Evolutionary conservation across 2,113 vertebrate species (phyloP).

Genomic region (Oreamnos americanus): DNA sequence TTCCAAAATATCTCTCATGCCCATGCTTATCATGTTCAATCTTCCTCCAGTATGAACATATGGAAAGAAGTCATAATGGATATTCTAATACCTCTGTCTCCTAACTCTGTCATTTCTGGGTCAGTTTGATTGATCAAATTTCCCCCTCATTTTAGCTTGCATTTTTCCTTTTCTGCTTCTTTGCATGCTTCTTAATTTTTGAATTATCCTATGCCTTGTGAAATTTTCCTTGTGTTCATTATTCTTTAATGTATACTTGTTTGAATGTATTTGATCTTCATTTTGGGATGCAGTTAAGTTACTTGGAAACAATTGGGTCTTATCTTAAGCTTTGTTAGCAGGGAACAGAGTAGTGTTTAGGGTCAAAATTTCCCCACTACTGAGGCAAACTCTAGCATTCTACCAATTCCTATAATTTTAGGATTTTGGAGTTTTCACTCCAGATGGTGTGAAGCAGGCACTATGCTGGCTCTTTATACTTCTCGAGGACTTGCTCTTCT

Average conservation of each 20-base stretch:
- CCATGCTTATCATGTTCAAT: not conserved
- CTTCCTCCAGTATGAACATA: not conserved
- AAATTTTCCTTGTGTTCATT: not conserved
- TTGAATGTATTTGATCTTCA: not conserved
- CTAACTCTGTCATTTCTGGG: slow-evolving; percentile 16
- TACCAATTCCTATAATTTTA: not conserved
- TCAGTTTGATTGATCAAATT: slow-evolving; percentile 7
- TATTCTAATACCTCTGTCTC: not conserved
- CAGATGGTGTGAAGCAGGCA: not conserved
- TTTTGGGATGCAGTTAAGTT: not conserved
- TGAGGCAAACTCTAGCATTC: not conserved
- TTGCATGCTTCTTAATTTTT: slow-evolving; percentile 2
- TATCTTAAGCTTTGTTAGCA: not conserved
- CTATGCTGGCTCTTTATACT: not conserved
- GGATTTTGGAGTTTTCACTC: not conserved
- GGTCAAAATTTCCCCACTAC: not conserved
- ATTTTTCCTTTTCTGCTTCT: not conserved
- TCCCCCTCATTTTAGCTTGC: not conserved
- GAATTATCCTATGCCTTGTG: not conserved
- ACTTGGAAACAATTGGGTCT: not conserved
- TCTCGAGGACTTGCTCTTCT: not conserved
- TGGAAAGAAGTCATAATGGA: not conserved
- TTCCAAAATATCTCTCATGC: not conserved
- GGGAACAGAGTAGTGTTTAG: not conserved
- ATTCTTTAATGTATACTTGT: not conserved